Base-by-base conservation (phyloP, 2,113 vertebrate species). In the Gopherus flavomarginatus region DNA sequence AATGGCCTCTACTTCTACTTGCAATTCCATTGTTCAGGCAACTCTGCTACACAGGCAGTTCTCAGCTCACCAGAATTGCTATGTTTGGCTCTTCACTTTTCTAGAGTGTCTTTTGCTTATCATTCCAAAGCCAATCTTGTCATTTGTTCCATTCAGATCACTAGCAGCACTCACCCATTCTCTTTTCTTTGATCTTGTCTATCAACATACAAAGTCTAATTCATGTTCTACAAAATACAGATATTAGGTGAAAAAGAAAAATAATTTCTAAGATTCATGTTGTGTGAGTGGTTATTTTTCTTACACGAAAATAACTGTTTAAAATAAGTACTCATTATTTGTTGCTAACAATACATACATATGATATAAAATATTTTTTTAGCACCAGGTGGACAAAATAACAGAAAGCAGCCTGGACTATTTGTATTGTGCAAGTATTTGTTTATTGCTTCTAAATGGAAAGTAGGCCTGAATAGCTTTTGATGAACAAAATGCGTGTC, bases 401-500 rank as follows among this genome's bases (percentile, higher is more conserved):
- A 92, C 4, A 89, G 62, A 92, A 87, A 94, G 3, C 3, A 83
- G 79, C 14, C 1, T 47, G 5, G 91, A 31, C 16, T 50, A 49
- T 87, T 79, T 69, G 42, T 90, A 19, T 1, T 31, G 56, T 44
- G 65, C 0, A 38, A n/a, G 93, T 52, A 81, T 22, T 83, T n/a
- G 82, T 87, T 8, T 35, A 2, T 65, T 91, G 3, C 44, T 90
- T 91, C 47, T 83, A 90, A 94, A 96, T 6, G 87, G 83, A 94
- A 94, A 92, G 0, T 5, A 86, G 94, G 90, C 17, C 53, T 47
- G 42, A 92, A 90, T 84, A 69, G 1, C 59, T 82, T 94, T 86
- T 96, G 93, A 95, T 85, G 81, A 95, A 62, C 21, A 75, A 85
- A 92, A 53, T 72, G 38, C 82, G 87, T 92, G 92, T 95, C 81